Evolutionary conservation across 2,888 invertebrate species (phyloP), one percentile per base, ranked within the genome.

Genomic region (Hyles lineata): DNA sequence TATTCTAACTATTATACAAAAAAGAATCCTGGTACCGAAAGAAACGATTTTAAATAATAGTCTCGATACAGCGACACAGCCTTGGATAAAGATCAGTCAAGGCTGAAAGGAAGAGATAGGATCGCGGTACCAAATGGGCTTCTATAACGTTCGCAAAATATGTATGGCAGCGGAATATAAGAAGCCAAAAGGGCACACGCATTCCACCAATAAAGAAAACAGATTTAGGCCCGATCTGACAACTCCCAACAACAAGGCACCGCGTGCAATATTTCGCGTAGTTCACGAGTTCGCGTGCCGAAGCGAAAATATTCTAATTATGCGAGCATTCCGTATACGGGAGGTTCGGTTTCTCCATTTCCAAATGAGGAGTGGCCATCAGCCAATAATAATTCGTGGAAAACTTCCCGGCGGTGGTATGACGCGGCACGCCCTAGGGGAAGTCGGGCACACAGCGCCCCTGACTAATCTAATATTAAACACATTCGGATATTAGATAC

Each of bases 401-500:
- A 86, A 87, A 84, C 77, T 82, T 83, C 77, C 83, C 85, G 87
- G 89, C 90, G 90, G 82, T 89, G 90, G 90, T 89, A 90, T 90
- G 91, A 89, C 90, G 90, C 73, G 82, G 89, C 90, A 85, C 91
- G 89, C 91, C 91, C 87, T 76, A 77, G 85, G 86, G 89, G 85
- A 85, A 82, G 76, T 75, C 81, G 83, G 83, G 82, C 81, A 78
- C 78, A 83, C 81, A 81, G 83, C 86, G 85, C 89, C 92, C 91
- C 90, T 80, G 80, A 85, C 89, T 94, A 93, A 94, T 94, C 93
- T 92, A 94, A 94, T 94, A 94, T 94, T 94, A 93, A 94, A 93
- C 92, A 92, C 93, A 92, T 93, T 92, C 93, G 89, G 90, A 94
- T 93, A 94, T 93, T 94, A 93, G 92, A 94, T 92, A 94, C 94